A percentile compares a stretch with the other conserved stretches of the same genome.
Conservation (phyloP, 2,797 vertebrate genomes). For the Hippocampus kuda region DNA sequence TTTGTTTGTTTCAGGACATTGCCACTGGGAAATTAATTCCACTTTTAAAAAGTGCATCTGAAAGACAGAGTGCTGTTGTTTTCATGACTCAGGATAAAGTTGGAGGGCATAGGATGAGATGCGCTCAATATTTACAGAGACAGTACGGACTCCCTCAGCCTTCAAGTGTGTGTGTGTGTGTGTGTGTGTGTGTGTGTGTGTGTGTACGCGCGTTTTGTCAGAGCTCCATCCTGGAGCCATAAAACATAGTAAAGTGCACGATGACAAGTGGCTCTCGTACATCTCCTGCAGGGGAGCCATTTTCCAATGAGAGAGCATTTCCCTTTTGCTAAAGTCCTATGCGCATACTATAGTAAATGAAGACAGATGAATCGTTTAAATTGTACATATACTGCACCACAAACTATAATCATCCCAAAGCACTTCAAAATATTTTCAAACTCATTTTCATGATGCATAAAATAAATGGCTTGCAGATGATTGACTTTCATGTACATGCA, state of each 20-base stretch:
- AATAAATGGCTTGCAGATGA: no score
- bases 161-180: background rate
- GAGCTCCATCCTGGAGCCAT: slow-evolving; percentile 19
- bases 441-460: no score
- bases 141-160: background rate
- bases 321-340: background rate
- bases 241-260: slow-evolving; percentile 8
- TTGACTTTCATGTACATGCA: no score
- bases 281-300: background rate
- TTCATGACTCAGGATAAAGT: background rate
- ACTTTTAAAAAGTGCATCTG: background rate
- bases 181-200: background rate
- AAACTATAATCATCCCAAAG: no score
- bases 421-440: no score
- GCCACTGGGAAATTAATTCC: background rate
- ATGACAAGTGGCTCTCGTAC: background rate
- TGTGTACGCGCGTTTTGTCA: background rate
- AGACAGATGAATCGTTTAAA: background rate
- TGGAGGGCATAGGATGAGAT: slow-evolving; percentile 1
- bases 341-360: background rate
- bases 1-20: background rate
- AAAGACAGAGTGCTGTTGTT: slow-evolving; percentile 1
- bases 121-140: slow-evolving; percentile 1
- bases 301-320: background rate
- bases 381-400: no score